Evolutionary conservation across 2,113 vertebrate species (phyloP), one percentile per base, ranked within the genome.

Genomic region (Festucalex cinctus): DNA sequence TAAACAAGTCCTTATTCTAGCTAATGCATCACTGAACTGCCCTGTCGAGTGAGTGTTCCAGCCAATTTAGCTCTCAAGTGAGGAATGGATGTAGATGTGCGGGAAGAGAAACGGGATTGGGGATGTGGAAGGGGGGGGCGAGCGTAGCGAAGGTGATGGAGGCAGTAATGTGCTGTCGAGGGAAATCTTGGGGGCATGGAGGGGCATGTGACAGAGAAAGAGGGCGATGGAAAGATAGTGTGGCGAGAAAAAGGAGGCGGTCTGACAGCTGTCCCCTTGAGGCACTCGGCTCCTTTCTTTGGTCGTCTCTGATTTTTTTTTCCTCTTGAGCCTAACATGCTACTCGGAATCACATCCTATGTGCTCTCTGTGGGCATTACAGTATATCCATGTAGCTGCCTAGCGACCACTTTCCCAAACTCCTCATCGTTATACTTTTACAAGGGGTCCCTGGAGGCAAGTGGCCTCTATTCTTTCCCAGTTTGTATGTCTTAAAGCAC

Each of bases 211-310:
- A 37, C 64, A 78, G 75, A 80, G 64, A 67, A 70, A 70, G 64
- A 78, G 70, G 61, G 71, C 73, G 76, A 81, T 68, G 51, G 84
- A 79, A 72, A 78, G 82, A 81, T 74, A 79, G 77, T 70, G 66
- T 6, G 22, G 72, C 65, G 74, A 72, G 71, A n/a, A 76, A 41
- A 74, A 71, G 67, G 74, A 84, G 75, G 77, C 69, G 77, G 85
- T 58, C 79, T 87, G 87, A 89, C 88, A 89, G 86, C 79, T 75
- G 80, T 84, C 86, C 82, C 87, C 79, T 80, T 12, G 58, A 82
- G 77, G 83, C 82, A 68, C 70, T 75, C 37, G 41, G 67, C 53
- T 82, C 75, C 84, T 84, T 76, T 83, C 77, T 83, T 83, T 83
- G 79, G 56, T 71, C 72, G 65, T 75, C 80, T 86, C 63, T 71